A percentile compares a stretch with the other conserved stretches of the same genome.
phyloP scores from a whole-genome alignment of 2,888 invertebrate species.

The Allacma fusca region DNA sequence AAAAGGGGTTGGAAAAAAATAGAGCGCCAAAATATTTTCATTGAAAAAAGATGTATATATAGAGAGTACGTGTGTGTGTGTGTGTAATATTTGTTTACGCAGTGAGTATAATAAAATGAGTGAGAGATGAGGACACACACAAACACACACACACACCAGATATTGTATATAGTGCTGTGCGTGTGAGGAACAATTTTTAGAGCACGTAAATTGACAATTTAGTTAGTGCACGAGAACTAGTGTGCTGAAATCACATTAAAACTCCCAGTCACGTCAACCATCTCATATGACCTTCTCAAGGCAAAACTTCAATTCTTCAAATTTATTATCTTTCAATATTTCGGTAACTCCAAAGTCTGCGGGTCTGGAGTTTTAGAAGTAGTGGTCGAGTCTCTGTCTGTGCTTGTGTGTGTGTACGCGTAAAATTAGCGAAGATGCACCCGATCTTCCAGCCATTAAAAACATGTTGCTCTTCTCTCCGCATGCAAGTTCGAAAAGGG shows the following conservation, averaged over 20 bases:
- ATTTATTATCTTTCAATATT: slow-evolving; percentile 33
- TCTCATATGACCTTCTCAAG: slow-evolving; percentile 47
- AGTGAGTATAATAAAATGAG: background rate
- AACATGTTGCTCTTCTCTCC: no score
- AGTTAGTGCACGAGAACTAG: slow-evolving; percentile 43
- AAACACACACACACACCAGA: background rate
- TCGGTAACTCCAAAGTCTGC: background rate
- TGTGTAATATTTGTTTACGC: slow-evolving; percentile 1
- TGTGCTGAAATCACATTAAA: slow-evolving; percentile 49
- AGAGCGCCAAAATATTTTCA: background rate
- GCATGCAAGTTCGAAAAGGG: no score
- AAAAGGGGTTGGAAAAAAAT: background rate
- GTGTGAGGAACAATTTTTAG: slow-evolving; percentile 46
- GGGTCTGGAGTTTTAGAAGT: background rate
- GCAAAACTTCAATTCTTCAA: slow-evolving; percentile 37
- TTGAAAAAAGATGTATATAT: background rate
- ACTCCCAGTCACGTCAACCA: slow-evolving; percentile 42
- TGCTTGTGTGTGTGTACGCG: background rate
- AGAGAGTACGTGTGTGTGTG: no score
- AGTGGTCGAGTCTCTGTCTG: background rate
- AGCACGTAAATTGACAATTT: slow-evolving; percentile 49
- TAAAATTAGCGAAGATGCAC: no score
- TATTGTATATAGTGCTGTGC: slow-evolving; percentile 23
- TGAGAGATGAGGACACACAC: background rate
- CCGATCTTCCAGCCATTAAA: no score